A percentile compares a stretch with the other conserved stretches of the same genome.
phyloP scores from a whole-genome alignment of 1,140 invertebrate genomes.

The Phymastichus coffea region DNA sequence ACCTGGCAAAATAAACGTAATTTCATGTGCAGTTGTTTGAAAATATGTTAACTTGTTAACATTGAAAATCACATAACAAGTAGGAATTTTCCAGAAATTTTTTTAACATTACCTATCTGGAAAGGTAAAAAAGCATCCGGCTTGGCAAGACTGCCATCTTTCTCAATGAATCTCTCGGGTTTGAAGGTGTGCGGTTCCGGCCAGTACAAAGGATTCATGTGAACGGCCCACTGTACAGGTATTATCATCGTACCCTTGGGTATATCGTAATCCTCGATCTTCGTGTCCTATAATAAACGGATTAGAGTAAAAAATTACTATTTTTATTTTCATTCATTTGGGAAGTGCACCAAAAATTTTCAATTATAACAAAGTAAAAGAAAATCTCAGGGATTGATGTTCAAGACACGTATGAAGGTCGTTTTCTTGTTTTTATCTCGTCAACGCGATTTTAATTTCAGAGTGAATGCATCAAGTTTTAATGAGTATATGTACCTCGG shows the following conservation, averaged over 20 bases:
- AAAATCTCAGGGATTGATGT: too few species aligned
- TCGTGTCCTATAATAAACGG: slow-evolving; percentile 58
- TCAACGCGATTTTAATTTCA: background rate
- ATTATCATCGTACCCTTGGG: slow-evolving; percentile 67
- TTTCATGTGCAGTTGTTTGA: too few species aligned
- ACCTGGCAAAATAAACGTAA: slow-evolving; percentile 56
- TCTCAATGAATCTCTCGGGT: slow-evolving; percentile 72
- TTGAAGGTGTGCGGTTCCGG: slow-evolving; percentile 69
- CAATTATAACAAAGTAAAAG: too few species aligned
- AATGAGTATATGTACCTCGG: too few species aligned
- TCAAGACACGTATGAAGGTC: too few species aligned
- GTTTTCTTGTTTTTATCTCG: background rate
- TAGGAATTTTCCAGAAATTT: too few species aligned
- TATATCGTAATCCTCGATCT: slow-evolving; percentile 59
- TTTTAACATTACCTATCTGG: slow-evolving; percentile 68
- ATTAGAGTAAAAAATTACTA: slow-evolving; percentile 21
- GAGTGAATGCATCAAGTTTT: too few species aligned
- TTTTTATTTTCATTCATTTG: background rate
- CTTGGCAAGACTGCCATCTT: slow-evolving; percentile 64
- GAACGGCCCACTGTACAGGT: slow-evolving; percentile 80
- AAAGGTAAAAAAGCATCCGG: slow-evolving; percentile 80
- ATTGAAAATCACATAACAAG: too few species aligned
- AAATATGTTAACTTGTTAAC: too few species aligned
- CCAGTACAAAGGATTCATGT: slow-evolving; percentile 75
- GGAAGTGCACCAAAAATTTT: too few species aligned